phyloP scores from a whole-genome alignment of 2,797 vertebrate species.

The Dipus sagitta region DNA sequence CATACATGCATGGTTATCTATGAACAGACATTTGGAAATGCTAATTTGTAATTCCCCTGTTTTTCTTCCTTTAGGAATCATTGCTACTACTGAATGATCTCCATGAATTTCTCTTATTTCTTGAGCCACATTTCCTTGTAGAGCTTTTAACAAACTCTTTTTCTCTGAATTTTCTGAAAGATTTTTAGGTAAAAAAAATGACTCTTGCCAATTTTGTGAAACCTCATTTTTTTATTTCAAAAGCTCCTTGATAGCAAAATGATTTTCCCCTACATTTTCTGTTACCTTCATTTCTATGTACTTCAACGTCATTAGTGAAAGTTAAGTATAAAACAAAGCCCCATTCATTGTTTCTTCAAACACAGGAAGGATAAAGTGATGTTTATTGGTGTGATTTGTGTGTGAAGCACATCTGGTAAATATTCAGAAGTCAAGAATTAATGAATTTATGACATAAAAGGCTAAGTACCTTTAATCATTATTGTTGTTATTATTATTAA shows the following conservation, averaged over 20 bases:
- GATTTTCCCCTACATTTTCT: neutral
- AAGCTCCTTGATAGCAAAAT: neutral
- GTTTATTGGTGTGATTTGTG: neutral
- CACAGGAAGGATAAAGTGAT: neutral
- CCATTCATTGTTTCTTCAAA: neutral
- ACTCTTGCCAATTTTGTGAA: neutral
- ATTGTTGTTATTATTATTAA: neutral
- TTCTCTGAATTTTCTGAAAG: neutral
- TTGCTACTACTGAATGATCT: neutral
- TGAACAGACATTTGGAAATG: neutral
- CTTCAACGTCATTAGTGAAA: neutral
- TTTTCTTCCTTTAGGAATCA: neutral
- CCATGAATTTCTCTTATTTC: neutral
- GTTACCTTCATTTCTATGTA: neutral
- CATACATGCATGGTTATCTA: neutral
- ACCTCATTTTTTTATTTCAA: neutral
- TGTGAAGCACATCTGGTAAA: neutral
- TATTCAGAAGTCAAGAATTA: neutral
- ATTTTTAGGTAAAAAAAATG: neutral
- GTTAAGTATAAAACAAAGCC: neutral
- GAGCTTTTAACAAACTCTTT: neutral
- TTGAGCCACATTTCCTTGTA: neutral
- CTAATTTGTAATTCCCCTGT: neutral
- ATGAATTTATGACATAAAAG: neutral
- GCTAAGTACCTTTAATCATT: neutral